phyloP scores from a whole-genome alignment of 2,888 invertebrate species.

The Euplexia lucipara region DNA sequence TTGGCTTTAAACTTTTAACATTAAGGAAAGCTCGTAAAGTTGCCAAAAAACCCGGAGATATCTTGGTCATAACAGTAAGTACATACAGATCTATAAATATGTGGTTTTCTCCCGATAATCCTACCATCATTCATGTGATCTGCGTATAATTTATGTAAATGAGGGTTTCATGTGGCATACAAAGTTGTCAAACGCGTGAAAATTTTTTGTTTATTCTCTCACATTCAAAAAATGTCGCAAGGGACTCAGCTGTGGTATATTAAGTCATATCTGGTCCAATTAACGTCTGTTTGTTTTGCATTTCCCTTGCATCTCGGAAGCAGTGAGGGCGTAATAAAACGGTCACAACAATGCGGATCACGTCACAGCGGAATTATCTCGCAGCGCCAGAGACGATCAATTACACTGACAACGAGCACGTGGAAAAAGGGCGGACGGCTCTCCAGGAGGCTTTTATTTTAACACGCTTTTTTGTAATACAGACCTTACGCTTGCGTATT shows the following conservation, averaged over 20 bases:
- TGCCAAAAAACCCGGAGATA: constrained; percentile 38
- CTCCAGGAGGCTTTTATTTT: constrained; percentile 74
- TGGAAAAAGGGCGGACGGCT: constrained; percentile 79
- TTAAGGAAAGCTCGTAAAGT: constrained; percentile 8
- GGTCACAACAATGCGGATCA: constrained; percentile 87
- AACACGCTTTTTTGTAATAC: constrained; percentile 65
- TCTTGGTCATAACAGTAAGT: constrained; percentile 16
- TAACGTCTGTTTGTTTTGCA: constrained; percentile 83
- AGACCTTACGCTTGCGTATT: constrained; percentile 69
- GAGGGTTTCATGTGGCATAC: constrained; percentile 36
- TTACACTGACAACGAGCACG: constrained; percentile 86
- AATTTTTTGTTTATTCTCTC: constrained; percentile 13
- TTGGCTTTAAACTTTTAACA: constrained; percentile 24
- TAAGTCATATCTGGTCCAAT: constrained; percentile 77
- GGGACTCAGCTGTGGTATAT: constrained; percentile 56
- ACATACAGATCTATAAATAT: constrained; percentile 27
- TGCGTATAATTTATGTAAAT: constrained; percentile 55
- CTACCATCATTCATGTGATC: constrained; percentile 52
- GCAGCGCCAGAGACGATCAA: constrained; percentile 87
- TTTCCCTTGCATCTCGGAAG: constrained; percentile 79
- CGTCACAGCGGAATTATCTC: constrained; percentile 88
- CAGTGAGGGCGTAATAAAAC: constrained; percentile 81
- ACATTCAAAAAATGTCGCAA: constrained; percentile 28
- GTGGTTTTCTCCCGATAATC: constrained; percentile 44
- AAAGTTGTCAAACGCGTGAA: constrained; percentile 44